Evolutionary conservation across 2,113 vertebrate genomes (phyloP), one percentile per base, ranked within the genome.

Genomic region (Varanus komodoensis): DNA sequence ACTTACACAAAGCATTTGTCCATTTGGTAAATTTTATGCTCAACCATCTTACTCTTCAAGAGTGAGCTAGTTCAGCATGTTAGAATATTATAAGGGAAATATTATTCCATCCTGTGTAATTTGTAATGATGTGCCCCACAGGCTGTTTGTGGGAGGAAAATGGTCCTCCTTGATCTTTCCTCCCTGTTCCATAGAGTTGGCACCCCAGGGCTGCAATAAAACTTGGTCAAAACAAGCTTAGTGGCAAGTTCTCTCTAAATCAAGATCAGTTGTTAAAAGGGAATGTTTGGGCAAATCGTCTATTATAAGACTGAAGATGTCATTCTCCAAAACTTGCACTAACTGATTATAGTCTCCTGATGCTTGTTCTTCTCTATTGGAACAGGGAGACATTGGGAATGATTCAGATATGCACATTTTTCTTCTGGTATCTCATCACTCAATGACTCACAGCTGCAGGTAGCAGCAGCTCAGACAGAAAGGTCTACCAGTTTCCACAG

Each of bases 131-230:
- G 14, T 67, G 77, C 48, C 29, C 48, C 29, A 8, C 48, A 34
- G 32, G 68, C 68, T 88, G 8, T 67, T 4, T 68, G 48, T 25
- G 64, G 77, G 29, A 34, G 64, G 15, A 34, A 84, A 84, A 54
- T n/a, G 27, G 27, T 71, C 9, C 38, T 27, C 48, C 6, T 38
- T 78, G 23, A 57, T 61, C 25, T 61, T 11, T 19, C 23, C 38
- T 11, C 48, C 21, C 44, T 12, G 52, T 34, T 52, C 32, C 44
- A 12, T 54, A n/a, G 48, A 52, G 32, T 23, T 69, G 82, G 38
- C 34, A 29, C 64, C 64, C 61, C 50, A 17, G 77, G 23, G 11
- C 61, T 91, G 90, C 92, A 92, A 81, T 57, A 52, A 19, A 38
- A 71, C 84, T 1, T 14, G 2, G 52, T 7, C 82, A 81, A 87